Base-by-base conservation (phyloP, 2,888 invertebrate species). In the Lycophotia porphyrea region DNA sequence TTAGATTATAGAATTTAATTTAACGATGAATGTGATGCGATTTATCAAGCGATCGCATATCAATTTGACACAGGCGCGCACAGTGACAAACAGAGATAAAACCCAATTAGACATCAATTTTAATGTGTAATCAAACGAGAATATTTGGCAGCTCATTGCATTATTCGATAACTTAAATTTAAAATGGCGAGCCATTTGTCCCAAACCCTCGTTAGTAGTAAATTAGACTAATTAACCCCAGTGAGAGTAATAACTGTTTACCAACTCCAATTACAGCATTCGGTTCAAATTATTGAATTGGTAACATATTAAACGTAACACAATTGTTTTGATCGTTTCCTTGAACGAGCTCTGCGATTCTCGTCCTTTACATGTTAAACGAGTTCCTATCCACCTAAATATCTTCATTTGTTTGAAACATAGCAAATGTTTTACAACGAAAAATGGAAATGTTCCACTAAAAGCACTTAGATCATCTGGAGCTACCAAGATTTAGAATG, bases 171-270 rank as follows among this genome's bases (percentile, higher is more conserved):
- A 65, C 66, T 78, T 80, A 73, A 85, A 86, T 86, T 82, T 81
- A 81, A 87, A 87, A 87, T 81, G 27, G 63, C 74, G 61, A 76
- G 65, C 82, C 70, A 88, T 87, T 90, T 84, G 84, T 87, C 78
- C 83, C 84, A 75, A 86, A 81, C 85, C 85, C 85, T 84, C 84
- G 87, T 88, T 87, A 87, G 85, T 89, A 88, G 84, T 91, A 92
- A 91, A 92, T 92, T 89, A 89, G 88, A 76, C 81, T 91, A 92
- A 92, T 92, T 91, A 90, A 87, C 89, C 89, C 90, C 87, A 78
- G 84, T 71, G 90, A 88, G 91, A 89, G 90, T 89, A 91, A 91
- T 92, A 90, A 91, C 89, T 92, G 91, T 92, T 91, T 91, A 90
- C 92, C 70, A 90, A 90, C 89, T 88, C 85, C 84, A 87, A 90